Evolutionary conservation across 2,888 invertebrate genomes (phyloP).

Genomic region (Barypeithes pellucidus): DNA sequence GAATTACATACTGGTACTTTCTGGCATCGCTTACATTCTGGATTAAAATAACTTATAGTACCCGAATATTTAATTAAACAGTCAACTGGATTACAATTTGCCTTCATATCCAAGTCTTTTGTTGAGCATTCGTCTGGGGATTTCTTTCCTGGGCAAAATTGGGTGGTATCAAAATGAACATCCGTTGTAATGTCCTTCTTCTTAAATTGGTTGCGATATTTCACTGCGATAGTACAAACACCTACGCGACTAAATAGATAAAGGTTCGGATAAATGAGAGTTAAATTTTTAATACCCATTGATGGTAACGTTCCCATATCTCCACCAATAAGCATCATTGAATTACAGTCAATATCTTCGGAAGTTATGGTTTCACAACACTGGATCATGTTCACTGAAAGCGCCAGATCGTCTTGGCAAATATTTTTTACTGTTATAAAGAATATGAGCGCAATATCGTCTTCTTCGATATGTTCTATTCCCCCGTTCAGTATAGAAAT

Average conservation of each 20-base stretch:
- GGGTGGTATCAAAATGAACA: conserved; percentile 56
- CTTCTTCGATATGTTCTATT: conserved; percentile 36
- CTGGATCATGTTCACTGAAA: conserved; percentile 64
- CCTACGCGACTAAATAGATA: conserved; percentile 62
- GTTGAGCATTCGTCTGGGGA: conserved; percentile 61
- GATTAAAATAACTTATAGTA: conserved; percentile 71
- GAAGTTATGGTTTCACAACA: conserved; percentile 64
- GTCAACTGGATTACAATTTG: conserved; percentile 72
- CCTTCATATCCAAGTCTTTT: conserved; percentile 71
- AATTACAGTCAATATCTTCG: conserved; percentile 62
- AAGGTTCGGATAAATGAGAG: conserved; percentile 68
- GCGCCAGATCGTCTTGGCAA: conserved; percentile 55
- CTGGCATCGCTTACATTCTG: conserved; percentile 64
- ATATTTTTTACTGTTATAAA: conserved; percentile 51
- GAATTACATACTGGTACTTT: conserved; percentile 66
- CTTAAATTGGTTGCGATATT: conserved; percentile 55
- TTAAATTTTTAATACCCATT: conserved; percentile 63
- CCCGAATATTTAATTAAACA: conserved; percentile 75
- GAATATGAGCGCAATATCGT: conserved; percentile 51
- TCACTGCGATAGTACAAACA: conserved; percentile 58
- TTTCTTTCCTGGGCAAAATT: conserved; percentile 11
- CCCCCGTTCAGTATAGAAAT: conserved; percentile 44
- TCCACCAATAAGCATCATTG: conserved; percentile 67
- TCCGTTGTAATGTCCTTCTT: conserved; percentile 54
- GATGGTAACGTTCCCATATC: conserved; percentile 65